Base-by-base conservation (phyloP, 2,888 invertebrate genomes). In the Agrypnus murinus region DNA sequence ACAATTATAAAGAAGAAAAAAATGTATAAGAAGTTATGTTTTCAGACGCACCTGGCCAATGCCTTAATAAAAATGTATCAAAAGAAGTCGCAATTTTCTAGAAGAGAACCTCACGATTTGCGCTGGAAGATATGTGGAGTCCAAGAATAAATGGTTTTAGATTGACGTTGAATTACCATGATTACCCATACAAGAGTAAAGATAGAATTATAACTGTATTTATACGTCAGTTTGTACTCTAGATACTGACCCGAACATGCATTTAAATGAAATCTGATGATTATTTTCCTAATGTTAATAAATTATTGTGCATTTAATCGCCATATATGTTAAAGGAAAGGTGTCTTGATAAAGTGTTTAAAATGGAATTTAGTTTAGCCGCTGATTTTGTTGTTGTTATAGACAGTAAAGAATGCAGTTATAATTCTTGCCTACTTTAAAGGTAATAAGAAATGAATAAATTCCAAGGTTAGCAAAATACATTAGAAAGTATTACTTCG, bases 151-250 rank as follows among this genome's bases (percentile, higher is more conserved):
- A 59, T 62, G 70, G 60, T 50, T 65, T 65, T 65, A 65, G 65
- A 70, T 70, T 65, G 65, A 45, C 34, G 59, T 65, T 19, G 65
- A 69, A 70, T 70, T 65, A 70, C 48, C 46, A 62, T 65, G 70
- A 70, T 70, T 70, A 57, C 57, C 70, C 50, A 64, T 50, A 40
- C 55, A 8, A 50, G 34, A 58, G 58, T 31, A 14, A 36, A 65
- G 58, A 68, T 68, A 36, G 40, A 65, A 58, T 58, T 64, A 64
- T 69, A 69, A 59, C 65, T 55, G 65, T 65, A 40, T 31, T n/a
- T 32, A 25, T 58, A 58, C 57, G 53, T 65, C 46, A 46, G 62
- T 36, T 17, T 69, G 64, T 69, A 69, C 69, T 69, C 69, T 34
- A 69, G 58, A 64, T 69, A 59, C 58, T 40, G 57, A 57, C 14